phyloP scores from a whole-genome alignment of 1,140 invertebrate genomes.

The Choristoneura fumiferana region DNA sequence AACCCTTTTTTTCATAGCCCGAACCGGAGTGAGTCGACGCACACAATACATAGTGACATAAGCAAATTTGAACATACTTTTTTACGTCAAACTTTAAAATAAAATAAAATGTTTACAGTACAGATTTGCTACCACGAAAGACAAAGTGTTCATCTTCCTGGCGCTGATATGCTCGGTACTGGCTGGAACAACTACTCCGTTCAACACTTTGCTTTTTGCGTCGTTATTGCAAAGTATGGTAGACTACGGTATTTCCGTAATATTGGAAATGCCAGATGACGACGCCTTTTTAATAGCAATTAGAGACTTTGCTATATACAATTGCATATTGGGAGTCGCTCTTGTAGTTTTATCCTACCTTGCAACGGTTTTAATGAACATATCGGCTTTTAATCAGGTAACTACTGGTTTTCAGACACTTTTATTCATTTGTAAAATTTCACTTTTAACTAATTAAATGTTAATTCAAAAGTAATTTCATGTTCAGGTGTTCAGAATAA shows the following conservation, averaged over 20 bases:
- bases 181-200: constrained; percentile 81
- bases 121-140: constrained; percentile 78
- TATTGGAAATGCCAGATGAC: constrained; percentile 27
- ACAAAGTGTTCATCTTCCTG: constrained; percentile 80
- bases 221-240: constrained; percentile 80
- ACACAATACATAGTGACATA: no score
- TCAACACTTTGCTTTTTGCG: constrained; percentile 85
- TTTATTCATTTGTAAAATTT: no score
- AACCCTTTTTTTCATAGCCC: no score
- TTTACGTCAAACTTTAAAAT: no score
- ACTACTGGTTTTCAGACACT: constrained; percentile 20
- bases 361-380: constrained; percentile 83
- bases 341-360: constrained; percentile 81
- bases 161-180: constrained; percentile 80
- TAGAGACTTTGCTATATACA: constrained; percentile 79
- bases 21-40: no score
- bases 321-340: constrained; percentile 78
- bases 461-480: constrained; percentile 7
- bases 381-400: constrained; percentile 84
- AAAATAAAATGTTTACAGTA: constrained; percentile 72
- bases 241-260: constrained; percentile 44
- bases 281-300: constrained; percentile 71
- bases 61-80: no score
- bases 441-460: no score
- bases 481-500: constrained; percentile 76